Conservation (phyloP, 2,113 vertebrate genomes). For the Strigops habroptila region DNA sequence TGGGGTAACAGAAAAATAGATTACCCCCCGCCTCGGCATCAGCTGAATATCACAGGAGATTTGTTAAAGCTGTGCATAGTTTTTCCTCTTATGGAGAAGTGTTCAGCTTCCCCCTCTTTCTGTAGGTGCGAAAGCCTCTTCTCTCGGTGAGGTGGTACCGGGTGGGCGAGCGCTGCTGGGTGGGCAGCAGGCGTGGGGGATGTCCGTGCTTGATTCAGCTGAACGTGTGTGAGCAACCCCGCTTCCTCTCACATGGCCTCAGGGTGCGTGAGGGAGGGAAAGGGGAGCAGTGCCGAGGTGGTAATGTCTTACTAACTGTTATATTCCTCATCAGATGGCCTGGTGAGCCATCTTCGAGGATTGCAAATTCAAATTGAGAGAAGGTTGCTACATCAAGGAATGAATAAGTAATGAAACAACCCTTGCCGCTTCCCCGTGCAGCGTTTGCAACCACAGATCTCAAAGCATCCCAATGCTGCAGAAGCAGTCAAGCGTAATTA, state of each 20-base stretch:
- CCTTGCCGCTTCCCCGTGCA: accelerated
- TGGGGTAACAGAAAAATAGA: background rate
- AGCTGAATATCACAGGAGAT: background rate
- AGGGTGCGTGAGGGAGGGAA: background rate
- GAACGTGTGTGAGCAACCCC: background rate
- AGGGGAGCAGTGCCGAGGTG: background rate
- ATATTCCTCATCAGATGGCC: slow-evolving; percentile 31
- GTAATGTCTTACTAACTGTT: slow-evolving; percentile 30
- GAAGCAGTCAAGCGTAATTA: background rate
- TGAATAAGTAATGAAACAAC: background rate
- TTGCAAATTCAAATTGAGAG: background rate
- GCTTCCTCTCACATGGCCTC: slow-evolving; percentile 30
- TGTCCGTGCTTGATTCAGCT: slow-evolving; percentile 38
- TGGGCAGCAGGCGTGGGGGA: slow-evolving; percentile 1
- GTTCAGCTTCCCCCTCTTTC: background rate
- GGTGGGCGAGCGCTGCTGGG: background rate
- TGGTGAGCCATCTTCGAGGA: background rate
- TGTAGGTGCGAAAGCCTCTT: slow-evolving; percentile 39
- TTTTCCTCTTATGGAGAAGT: slow-evolving; percentile 43
- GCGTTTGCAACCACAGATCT: background rate
- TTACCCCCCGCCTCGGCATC: background rate
- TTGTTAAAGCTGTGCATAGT: background rate
- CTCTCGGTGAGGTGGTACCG: background rate
- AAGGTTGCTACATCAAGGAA: slow-evolving; percentile 10
- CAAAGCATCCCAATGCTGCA: background rate